Evolutionary conservation across 1,140 invertebrate genomes (phyloP), one percentile per base, ranked within the genome.

Genomic region (Drosophila baimaii): DNA sequence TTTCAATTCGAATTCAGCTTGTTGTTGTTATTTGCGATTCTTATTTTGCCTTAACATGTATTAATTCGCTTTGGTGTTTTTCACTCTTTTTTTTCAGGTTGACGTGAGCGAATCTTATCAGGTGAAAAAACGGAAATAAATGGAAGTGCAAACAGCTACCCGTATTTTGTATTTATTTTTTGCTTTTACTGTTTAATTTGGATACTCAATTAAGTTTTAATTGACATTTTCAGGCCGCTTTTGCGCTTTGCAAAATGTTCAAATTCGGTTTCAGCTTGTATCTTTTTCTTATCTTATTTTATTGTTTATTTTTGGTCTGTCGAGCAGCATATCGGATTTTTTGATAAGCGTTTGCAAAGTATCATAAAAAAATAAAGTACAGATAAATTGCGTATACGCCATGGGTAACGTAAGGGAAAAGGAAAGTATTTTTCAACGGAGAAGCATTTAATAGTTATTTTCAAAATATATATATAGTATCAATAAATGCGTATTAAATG

Each of bases 121-220:
- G 56, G 43, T 37, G 10, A 2, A 37, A 52, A 63, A 10, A 47
- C 8, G 8, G n/a, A 71, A 52, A 41, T 59, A 47, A 35, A 52
- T 31, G 25, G 13, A 54, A 33, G 12, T 52, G 46, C 43, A 59
- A 43, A 49, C 44, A 39, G 41, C 37, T 35, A 46, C 41, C 33
- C 13, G 33, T 51, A 43, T 57, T 31, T n/a, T 13, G 39, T 52
- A 62, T 64, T 61, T 46, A 33, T 54, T 59, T 39, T 8, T 13
- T 6, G 56, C 15, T 47, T 25, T 44, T 49, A 23, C 19, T 39
- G 51, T 51, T 19, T 21, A 55, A 68, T 62, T 75, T 52, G 63
- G 29, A 64, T 56, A 72, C 44, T 69, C 58, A 86, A 81, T 81
- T 64, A 43, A 78, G 63, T 74, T 77, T 61, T 51, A 79, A 81